phyloP scores from a whole-genome alignment of 2,888 invertebrate species.

The Apotomis capreana region DNA sequence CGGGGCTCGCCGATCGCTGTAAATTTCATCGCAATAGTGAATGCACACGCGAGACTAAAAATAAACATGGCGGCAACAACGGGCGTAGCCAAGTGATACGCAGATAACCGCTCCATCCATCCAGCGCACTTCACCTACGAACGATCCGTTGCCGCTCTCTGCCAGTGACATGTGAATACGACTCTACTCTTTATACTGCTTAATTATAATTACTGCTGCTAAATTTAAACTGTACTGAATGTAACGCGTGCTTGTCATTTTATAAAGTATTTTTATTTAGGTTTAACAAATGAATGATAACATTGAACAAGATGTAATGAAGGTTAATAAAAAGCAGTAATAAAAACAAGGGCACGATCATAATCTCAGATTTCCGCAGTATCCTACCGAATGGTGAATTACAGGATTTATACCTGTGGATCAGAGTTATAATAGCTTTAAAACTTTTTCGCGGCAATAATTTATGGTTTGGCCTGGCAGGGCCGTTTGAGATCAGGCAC shows the following conservation, averaged over 20 bases:
- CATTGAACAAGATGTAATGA: constrained; percentile 47
- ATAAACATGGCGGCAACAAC: constrained; percentile 75
- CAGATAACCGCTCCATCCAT: constrained; percentile 72
- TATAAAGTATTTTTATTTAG: background rate
- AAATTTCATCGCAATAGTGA: constrained; percentile 78
- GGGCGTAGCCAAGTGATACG: constrained; percentile 73
- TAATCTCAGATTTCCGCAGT: constrained; percentile 43
- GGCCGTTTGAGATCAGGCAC: constrained; percentile 60
- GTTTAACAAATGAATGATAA: constrained; percentile 39
- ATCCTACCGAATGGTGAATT: constrained; percentile 49
- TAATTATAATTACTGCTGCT: constrained; percentile 71
- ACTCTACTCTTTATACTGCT: constrained; percentile 56
- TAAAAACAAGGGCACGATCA: constrained; percentile 27
- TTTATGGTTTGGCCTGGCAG: constrained; percentile 62
- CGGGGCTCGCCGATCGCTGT: constrained; percentile 60
- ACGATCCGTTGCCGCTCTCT: constrained; percentile 20
- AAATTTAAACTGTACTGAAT: constrained; percentile 51
- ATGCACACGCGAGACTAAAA: constrained; percentile 77
- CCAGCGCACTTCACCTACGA: constrained; percentile 48
- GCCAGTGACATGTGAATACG: constrained; percentile 51
- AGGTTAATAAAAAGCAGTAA: constrained; percentile 36
- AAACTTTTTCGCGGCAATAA: constrained; percentile 64
- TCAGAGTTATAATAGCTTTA: constrained; percentile 62
- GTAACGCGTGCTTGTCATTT: constrained; percentile 42
- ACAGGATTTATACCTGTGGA: constrained; percentile 57